These are phyloP conservation scores for Rhineura floridana DNA, from an alignment of 2,113 vertebrate species.

Conservation along the genomic window DNA sequence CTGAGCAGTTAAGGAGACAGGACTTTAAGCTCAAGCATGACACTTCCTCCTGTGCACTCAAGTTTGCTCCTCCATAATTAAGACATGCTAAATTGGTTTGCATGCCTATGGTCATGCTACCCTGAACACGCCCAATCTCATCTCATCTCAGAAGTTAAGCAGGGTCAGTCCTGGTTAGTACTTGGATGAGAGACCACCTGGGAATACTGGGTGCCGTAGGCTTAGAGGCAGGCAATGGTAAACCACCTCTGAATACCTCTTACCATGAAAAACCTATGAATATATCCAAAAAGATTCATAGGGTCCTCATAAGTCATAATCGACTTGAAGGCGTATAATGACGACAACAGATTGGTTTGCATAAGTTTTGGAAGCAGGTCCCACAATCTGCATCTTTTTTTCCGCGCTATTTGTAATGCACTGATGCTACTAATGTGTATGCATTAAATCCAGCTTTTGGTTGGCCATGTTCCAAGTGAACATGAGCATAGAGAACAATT, in stretches of 20 bases:
- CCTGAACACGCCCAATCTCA: too few species aligned
- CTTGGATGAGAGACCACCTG: too few species aligned
- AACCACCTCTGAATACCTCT: too few species aligned
- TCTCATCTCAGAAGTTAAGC: too few species aligned
- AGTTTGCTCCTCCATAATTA: conserved; percentile 63
- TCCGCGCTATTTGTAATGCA: conserved; percentile 52
- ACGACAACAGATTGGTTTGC: conserved; percentile 65
- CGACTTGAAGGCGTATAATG: too few species aligned
- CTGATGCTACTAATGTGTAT: conserved; percentile 56
- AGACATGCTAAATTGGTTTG: conserved; percentile 63
- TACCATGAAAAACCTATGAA: too few species aligned
- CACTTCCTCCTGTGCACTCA: conserved; percentile 29
- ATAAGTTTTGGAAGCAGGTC: conserved; percentile 48
- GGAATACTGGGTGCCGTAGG: too few species aligned
- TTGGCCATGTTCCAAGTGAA: conserved; percentile 43
- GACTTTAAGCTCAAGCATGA: conserved; percentile 44
- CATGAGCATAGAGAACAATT: conserved; percentile 49
- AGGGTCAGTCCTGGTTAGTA: too few species aligned
- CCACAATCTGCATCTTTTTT: conserved; percentile 60
- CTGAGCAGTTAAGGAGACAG: neutral
- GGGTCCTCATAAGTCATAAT: too few species aligned
- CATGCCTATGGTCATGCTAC: too few species aligned
- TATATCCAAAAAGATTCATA: too few species aligned
- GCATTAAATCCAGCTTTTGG: conserved; percentile 60
- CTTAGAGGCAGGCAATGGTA: too few species aligned